A percentile compares a stretch with the other conserved stretches of the same genome.
Evolutionary conservation across 2,113 vertebrate species (phyloP).

Genomic region (Panthera leo): DNA sequence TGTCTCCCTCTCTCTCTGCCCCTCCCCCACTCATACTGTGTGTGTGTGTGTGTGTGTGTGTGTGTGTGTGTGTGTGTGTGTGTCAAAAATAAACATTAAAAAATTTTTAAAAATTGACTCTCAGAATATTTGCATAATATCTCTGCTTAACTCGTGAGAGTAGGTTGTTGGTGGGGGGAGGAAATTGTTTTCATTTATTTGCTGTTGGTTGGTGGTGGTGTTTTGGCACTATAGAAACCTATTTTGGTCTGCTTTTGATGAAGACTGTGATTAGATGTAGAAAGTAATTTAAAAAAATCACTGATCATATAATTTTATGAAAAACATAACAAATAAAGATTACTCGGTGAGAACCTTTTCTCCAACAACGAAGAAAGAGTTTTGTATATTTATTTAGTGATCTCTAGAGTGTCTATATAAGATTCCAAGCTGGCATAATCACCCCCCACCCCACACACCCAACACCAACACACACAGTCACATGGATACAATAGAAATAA

Average conservation of each 20-base stretch:
- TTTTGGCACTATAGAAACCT: constrained; percentile 56
- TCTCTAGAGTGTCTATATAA: constrained; percentile 74
- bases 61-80: no score
- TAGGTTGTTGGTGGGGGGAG: neutral
- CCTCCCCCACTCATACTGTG: no score
- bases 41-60: no score
- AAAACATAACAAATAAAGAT: constrained; percentile 71
- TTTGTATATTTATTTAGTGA: constrained; percentile 81
- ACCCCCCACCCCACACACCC: no score
- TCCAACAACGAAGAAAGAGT: constrained; percentile 74
- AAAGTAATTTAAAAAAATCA: constrained; percentile 72
- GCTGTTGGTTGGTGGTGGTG: neutral
- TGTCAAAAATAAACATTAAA: no score
- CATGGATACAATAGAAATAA: neutral
- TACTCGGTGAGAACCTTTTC: constrained; percentile 62
- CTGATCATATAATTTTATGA: constrained; percentile 78
- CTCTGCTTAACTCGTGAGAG: neutral
- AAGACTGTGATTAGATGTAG: constrained; percentile 52
- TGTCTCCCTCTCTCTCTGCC: no score
- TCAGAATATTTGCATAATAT: neutral
- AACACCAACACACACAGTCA: neutral
- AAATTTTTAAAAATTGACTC: neutral
- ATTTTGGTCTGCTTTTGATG: constrained; percentile 63
- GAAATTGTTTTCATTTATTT: neutral
- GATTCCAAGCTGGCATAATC: constrained; percentile 65